phyloP scores from a whole-genome alignment of 2,888 invertebrate genomes.

The Argyra leucocephala region DNA sequence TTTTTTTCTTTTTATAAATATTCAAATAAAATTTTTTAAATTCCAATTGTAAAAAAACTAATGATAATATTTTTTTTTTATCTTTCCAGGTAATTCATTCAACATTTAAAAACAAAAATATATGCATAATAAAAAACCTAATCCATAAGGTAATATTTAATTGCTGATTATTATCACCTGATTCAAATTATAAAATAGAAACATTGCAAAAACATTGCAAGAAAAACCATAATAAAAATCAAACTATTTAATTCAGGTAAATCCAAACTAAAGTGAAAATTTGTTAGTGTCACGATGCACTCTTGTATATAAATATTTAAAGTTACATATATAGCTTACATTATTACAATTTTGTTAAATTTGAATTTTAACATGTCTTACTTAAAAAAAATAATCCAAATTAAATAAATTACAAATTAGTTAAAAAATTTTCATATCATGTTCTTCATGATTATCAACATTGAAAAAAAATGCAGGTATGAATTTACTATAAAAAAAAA shows the following conservation, averaged over 20 bases:
- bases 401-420: slow-evolving; percentile 6
- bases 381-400: neutral
- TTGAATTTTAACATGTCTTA: neutral
- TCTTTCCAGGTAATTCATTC: neutral
- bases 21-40: too few species aligned
- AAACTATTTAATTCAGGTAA: too few species aligned
- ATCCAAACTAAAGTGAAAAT: neutral
- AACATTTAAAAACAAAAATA: neutral
- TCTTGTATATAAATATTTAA: too few species aligned
- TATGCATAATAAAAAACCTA: too few species aligned
- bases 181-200: neutral
- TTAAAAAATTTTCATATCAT: neutral
- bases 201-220: neutral
- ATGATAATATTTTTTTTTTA: neutral
- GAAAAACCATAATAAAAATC: too few species aligned
- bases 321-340: neutral
- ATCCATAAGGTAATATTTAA: neutral
- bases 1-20: too few species aligned
- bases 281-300: neutral
- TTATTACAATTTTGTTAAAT: neutral
- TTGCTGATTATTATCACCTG: neutral
- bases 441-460: neutral
- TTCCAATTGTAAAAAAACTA: neutral
- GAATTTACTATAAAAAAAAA: too few species aligned
- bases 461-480: too few species aligned